These are phyloP conservation scores for Escarpia spicata DNA, from an alignment of 2,888 invertebrate species.

Conservation along the genomic window DNA sequence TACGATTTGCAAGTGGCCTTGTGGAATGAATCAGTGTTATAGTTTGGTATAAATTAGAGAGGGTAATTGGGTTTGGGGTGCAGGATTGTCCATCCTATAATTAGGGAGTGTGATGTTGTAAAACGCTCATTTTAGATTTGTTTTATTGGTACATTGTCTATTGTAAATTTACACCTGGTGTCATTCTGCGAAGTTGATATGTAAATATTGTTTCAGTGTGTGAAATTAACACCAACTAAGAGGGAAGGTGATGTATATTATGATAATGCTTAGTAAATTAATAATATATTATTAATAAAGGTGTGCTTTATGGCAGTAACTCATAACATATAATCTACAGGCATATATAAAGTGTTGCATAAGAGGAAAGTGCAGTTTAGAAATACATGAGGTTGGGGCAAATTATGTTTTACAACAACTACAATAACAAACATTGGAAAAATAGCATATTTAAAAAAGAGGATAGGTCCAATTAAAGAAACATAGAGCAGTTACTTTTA, in stretches of 20 bases:
- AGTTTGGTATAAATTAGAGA: neutral
- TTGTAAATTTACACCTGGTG: neutral
- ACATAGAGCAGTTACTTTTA: too few relatives aligned
- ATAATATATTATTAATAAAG: neutral
- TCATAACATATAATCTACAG: neutral
- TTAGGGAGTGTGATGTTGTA: neutral
- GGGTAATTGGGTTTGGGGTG: neutral
- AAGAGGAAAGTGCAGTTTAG: neutral
- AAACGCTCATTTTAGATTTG: neutral
- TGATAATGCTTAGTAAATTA: neutral
- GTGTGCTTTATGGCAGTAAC: neutral
- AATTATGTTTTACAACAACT: neutral
- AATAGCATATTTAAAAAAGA: neutral
- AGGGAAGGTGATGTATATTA: neutral
- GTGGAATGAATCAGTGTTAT: neutral
- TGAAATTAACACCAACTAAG: neutral
- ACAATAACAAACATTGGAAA: neutral
- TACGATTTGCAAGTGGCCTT: neutral
- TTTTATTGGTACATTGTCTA: neutral
- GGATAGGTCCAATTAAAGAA: neutral
- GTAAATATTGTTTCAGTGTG: neutral
- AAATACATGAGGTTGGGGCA: neutral
- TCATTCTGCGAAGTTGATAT: neutral
- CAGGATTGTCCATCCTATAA: neutral
- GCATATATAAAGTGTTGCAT: neutral